A percentile compares a stretch with the other conserved stretches of the same genome.
Evolutionary conservation across 2,113 vertebrate species (phyloP).

Genomic region (Lophochroa leadbeateri): DNA sequence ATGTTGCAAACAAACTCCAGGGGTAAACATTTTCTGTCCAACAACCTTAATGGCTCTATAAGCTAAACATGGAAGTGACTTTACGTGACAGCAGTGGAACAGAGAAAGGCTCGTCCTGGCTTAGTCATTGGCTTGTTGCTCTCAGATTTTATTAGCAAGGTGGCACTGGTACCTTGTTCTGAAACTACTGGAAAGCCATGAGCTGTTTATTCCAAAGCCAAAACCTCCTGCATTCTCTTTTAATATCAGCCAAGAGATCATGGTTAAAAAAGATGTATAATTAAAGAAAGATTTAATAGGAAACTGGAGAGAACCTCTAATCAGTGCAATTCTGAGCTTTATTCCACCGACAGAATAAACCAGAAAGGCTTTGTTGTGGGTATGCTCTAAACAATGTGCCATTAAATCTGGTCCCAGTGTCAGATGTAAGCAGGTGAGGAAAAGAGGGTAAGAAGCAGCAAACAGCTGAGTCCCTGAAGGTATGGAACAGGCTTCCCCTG

Average conservation of each 20-base stretch:
- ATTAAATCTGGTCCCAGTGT: neutral
- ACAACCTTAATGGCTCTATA: neutral
- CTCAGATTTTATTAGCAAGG: slow-evolving; percentile 10
- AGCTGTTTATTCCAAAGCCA: neutral
- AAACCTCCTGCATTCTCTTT: neutral
- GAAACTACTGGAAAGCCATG: neutral
- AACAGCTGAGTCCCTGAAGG: neutral
- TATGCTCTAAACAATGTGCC: neutral
- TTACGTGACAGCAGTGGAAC: neutral
- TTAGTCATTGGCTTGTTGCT: neutral
- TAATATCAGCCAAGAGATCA: neutral
- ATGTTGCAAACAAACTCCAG: neutral
- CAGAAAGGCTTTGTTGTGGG: neutral
- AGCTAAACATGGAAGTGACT: neutral
- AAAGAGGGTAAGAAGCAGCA: neutral
- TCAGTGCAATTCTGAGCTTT: neutral
- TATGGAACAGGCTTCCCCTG: neutral
- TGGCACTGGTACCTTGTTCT: neutral
- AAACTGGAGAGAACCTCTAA: neutral
- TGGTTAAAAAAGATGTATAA: neutral
- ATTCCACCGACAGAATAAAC: neutral
- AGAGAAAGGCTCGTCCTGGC: neutral
- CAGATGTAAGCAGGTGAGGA: neutral
- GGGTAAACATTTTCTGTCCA: neutral
- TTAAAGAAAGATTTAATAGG: neutral